Conservation (phyloP, 2,113 vertebrate genomes). For the Syngnathus scovelli region DNA sequence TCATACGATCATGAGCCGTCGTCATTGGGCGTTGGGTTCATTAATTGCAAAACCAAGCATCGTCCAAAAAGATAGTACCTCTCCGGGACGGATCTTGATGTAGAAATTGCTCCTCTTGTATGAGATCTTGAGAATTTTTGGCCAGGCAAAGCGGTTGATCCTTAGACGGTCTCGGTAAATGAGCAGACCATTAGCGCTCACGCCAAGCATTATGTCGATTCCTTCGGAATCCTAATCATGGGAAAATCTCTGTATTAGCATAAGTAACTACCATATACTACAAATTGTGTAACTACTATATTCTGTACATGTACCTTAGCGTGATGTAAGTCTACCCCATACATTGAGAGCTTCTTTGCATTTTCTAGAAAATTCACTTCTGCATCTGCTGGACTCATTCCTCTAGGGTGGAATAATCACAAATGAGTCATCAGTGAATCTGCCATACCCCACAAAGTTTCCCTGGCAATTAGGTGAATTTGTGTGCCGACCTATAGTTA, state of each 20-base stretch:
- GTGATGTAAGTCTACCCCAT: constrained; percentile 96
- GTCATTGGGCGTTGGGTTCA: background rate
- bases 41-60: constrained; percentile 4
- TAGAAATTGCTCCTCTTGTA: constrained; percentile 99
- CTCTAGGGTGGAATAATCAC: constrained; percentile 63
- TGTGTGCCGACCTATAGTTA: constrained; percentile 81
- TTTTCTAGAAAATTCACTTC: constrained; percentile 98
- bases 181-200: constrained; percentile 93
- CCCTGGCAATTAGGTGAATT: background rate
- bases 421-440: constrained; percentile 17
- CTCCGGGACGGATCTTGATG: constrained; percentile 98
- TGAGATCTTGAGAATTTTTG: constrained; percentile 99
- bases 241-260: background rate
- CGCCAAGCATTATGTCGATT: constrained; percentile 98
- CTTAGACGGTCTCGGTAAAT: constrained; percentile 95
- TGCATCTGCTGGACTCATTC: constrained; percentile 95
- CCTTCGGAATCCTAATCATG: constrained; percentile 88
- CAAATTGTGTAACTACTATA: too few species aligned
- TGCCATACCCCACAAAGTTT: background rate
- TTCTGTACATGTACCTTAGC: constrained; percentile 82
- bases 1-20: background rate
- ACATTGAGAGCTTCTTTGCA: constrained; percentile 99
- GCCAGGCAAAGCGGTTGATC: constrained; percentile 98
- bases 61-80: constrained; percentile 70
- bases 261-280: too few species aligned